These are phyloP conservation scores for Chaetodon trifascialis DNA, from an alignment of 2,113 vertebrate genomes.

Conservation along the genomic window DNA sequence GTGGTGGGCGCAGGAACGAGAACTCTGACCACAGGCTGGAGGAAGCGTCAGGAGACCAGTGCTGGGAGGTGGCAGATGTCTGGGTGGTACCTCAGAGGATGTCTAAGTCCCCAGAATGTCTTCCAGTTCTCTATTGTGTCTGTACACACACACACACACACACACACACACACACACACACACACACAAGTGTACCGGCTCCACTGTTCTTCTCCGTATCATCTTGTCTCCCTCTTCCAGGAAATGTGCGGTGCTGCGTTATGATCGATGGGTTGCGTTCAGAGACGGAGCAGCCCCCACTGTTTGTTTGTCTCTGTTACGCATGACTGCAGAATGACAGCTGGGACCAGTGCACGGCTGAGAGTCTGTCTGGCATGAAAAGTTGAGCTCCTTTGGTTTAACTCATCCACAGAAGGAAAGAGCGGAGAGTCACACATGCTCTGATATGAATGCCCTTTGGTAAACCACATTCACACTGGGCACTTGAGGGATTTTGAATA, in stretches of 20 bases:
- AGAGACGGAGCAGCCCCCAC: constrained; percentile 67
- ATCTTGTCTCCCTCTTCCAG: constrained; percentile 72
- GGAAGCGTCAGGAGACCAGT: constrained; percentile 26
- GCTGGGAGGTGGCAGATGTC: constrained; percentile 62
- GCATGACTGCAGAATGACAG: constrained; percentile 74
- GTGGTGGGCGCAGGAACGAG: constrained; percentile 26
- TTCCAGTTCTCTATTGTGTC: constrained; percentile 28
- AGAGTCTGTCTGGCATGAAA: constrained; percentile 57
- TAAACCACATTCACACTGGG: constrained; percentile 39
- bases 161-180: constrained; percentile 6
- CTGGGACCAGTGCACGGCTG: constrained; percentile 65
- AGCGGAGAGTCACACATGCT: constrained; percentile 14
- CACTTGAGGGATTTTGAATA: constrained; percentile 49
- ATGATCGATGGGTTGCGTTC: constrained; percentile 78
- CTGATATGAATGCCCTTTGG: constrained; percentile 41
- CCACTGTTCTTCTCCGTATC: constrained; percentile 50
- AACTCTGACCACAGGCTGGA: constrained; percentile 54
- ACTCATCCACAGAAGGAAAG: constrained; percentile 26
- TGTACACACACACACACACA: constrained; percentile 21
- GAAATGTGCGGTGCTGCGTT: constrained; percentile 62
- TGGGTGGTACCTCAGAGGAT: constrained; percentile 55
- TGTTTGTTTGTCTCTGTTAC: constrained; percentile 77
- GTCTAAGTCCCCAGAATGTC: constrained; percentile 43
- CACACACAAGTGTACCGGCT: constrained; percentile 10
- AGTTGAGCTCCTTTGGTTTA: constrained; percentile 43